Evolutionary conservation across 2,888 invertebrate genomes (phyloP), one percentile per base, ranked within the genome.

Genomic region (Monopis laevigella): DNA sequence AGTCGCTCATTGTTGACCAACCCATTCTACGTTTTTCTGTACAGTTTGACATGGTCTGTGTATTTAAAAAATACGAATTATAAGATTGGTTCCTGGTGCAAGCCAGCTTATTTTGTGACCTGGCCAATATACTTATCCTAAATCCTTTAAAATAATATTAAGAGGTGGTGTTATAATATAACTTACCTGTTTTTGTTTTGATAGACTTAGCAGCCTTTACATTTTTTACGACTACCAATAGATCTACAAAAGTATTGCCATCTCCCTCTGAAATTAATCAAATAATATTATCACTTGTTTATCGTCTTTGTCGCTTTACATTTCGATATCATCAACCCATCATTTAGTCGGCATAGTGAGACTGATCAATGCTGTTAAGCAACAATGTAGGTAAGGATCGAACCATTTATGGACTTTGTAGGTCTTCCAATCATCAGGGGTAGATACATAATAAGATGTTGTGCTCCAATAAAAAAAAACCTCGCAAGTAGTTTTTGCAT

Each of bases 211-310:
- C 66, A n/a, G 85, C 82, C 36, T 85, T 85, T 8, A 89, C 68
- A 21, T 82, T 70, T 50, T 86, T 86, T 0, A 92, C 86, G 6
- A 86, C 86, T 0, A 88, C 89, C 39, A 92, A 65, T 34, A 92
- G 63, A 64, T 91, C 89, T 3, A 90, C 84, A 45, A 66, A 73
- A 2, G 67, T 51, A 60, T 62, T 84, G 62, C 54, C 60, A 51
- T 44, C 81, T 50, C 58, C 59, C 46, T 75, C 80, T 78, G 61
- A 30, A 61, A 62, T 34, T 3, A 39, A 4, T 36, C 6, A 12
- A 27, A 32, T 41, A 34, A 44, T 18, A 32, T n/a, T 17, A 28
- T 11, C 11, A 28, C 28, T 11, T n/a, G 7, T n/a, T n/a, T n/a
- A 28, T n/a, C 5, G 24, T 24, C 10, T 24, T 24, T 7, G 10